Conservation (phyloP, 2,888 invertebrate genomes). For the Congeria kusceri region DNA sequence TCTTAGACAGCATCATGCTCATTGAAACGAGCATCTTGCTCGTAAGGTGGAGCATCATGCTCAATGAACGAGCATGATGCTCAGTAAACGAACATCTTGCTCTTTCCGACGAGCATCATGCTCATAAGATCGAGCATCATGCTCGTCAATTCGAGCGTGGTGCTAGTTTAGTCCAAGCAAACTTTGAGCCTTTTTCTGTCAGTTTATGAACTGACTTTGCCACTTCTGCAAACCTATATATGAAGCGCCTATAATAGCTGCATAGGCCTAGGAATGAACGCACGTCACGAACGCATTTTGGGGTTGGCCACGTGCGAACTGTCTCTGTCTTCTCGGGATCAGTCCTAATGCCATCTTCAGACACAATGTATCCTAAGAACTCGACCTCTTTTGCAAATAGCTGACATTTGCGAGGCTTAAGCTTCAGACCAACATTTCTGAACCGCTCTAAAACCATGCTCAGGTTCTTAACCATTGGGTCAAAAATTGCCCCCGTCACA, state of each 20-base stretch:
- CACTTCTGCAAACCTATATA: conserved; percentile 26
- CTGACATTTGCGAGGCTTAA: conserved; percentile 64
- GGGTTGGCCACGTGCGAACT: conserved; percentile 26
- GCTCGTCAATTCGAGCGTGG: too few species aligned
- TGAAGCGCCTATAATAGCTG: conserved; percentile 32
- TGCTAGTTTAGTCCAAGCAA: conserved; percentile 27
- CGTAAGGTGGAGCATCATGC: too few species aligned
- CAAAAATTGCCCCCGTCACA: not conserved
- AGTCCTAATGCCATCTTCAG: conserved; percentile 11
- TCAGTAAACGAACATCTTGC: too few species aligned
- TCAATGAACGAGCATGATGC: too few species aligned
- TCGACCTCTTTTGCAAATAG: conserved; percentile 32
- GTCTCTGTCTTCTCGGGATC: conserved; percentile 24
- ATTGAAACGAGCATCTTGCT: too few species aligned
- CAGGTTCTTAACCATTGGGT: not conserved
- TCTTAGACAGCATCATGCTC: too few species aligned
- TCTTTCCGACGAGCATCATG: too few species aligned
- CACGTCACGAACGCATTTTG: conserved; percentile 16
- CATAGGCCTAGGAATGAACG: conserved; percentile 34
- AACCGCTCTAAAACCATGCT: not conserved
- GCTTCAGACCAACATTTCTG: conserved; percentile 30
- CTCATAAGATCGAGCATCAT: too few species aligned
- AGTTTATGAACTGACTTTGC: conserved; percentile 24
- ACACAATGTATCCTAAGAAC: conserved; percentile 32
- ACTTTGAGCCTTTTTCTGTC: conserved; percentile 27